Evolutionary conservation across 2,888 invertebrate genomes (phyloP).

Genomic region (Hyles lineata): DNA sequence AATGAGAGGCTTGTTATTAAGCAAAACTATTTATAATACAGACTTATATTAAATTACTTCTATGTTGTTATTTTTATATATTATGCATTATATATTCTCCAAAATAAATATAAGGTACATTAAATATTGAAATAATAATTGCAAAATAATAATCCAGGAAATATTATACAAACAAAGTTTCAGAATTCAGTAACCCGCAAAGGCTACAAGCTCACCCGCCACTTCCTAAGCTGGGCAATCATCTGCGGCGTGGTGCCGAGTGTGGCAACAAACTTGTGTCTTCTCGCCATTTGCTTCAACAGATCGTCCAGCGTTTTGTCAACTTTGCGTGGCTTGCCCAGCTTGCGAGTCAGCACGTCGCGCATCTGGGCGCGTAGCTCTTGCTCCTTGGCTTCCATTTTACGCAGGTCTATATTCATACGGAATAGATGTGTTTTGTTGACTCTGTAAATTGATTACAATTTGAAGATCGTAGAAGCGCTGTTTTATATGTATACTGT

Average conservation of each 20-base stretch:
- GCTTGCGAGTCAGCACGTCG: conserved; percentile 71
- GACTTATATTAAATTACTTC: too few species aligned
- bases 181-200: too few species aligned
- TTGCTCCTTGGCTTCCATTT: conserved; percentile 86
- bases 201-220: conserved; percentile 59
- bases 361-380: conserved; percentile 82
- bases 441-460: conserved; percentile 69
- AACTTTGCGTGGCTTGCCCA: conserved; percentile 71
- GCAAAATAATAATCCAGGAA: too few species aligned
- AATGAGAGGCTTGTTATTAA: neutral
- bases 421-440: conserved; percentile 88
- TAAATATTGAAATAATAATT: too few species aligned
- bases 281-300: conserved; percentile 70
- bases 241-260: conserved; percentile 62
- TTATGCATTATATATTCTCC: too few species aligned
- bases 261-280: conserved; percentile 70
- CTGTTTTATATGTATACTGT: neutral
- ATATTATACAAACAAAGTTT: too few species aligned
- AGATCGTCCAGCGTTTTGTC: conserved; percentile 74
- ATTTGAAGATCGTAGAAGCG: neutral
- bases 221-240: conserved; percentile 61
- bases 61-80: too few species aligned
- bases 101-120: too few species aligned
- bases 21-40: too few species aligned
- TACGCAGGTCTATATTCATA: conserved; percentile 88